A percentile compares a stretch with the other conserved stretches of the same genome.
These are phyloP conservation scores for Platypus cylindrus DNA, from an alignment of 2,888 invertebrate species.

Conservation along the genomic window DNA sequence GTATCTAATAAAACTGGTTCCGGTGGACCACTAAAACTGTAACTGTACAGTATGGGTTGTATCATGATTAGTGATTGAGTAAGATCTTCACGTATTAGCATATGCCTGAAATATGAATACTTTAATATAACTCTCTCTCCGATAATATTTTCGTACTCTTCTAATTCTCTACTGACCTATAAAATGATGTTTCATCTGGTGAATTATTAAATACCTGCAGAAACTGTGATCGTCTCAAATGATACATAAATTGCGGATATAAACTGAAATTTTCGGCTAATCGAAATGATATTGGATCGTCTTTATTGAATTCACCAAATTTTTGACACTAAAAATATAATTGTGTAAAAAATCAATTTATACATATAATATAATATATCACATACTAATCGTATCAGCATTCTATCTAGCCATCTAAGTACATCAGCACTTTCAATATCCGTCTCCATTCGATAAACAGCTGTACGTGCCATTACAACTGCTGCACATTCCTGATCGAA, in stretches of 20 bases:
- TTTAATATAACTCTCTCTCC: constrained; percentile 29
- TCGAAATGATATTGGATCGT: constrained; percentile 93
- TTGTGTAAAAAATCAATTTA: constrained; percentile 1
- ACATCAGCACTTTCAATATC: constrained; percentile 97
- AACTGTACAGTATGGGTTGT: constrained; percentile 96
- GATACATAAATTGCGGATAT: constrained; percentile 99
- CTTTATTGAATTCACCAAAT: constrained; percentile 96
- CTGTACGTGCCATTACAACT: constrained; percentile 92
- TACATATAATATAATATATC: background rate
- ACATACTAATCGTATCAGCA: constrained; percentile 85
- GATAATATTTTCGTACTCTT: background rate
- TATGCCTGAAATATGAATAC: too few relatives aligned
- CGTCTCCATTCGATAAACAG: constrained; percentile 89
- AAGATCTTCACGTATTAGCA: constrained; percentile 93
- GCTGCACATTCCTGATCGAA: constrained; percentile 98
- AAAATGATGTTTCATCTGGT: constrained; percentile 98
- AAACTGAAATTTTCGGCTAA: constrained; percentile 93
- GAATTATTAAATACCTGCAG: constrained; percentile 99
- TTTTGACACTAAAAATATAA: constrained; percentile 76
- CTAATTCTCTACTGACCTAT: constrained; percentile 46
- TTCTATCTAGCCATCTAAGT: constrained; percentile 95
- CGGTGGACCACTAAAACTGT: constrained; percentile 94
- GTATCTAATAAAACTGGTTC: constrained; percentile 96
- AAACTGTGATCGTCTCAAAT: constrained; percentile 94
- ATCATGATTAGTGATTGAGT: constrained; percentile 99